Evolutionary conservation across 2,113 vertebrate species (phyloP).

Genomic region (Pomatorhinus ruficollis): DNA sequence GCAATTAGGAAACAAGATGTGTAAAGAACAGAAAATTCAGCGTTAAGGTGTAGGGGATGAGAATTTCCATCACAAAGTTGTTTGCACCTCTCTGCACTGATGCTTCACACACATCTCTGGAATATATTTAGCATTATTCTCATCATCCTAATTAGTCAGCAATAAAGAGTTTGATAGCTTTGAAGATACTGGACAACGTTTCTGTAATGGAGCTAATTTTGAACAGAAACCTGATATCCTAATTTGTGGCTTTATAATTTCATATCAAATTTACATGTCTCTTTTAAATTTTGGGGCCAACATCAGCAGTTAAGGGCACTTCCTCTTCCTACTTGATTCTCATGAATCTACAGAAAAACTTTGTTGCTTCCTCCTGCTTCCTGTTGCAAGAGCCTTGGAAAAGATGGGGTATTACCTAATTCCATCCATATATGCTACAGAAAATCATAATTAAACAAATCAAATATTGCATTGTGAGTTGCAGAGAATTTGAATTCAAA

Average conservation of each 20-base stretch:
- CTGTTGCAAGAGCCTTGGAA: background rate
- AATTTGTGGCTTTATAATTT: background rate
- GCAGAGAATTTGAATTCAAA: background rate
- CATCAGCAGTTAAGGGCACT: background rate
- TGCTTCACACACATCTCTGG: fast-evolving
- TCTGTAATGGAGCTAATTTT: background rate
- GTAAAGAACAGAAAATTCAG: background rate
- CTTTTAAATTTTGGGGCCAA: background rate
- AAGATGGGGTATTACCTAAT: background rate
- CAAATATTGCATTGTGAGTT: background rate
- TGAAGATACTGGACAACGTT: background rate
- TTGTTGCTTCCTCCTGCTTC: background rate
- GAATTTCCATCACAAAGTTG: background rate
- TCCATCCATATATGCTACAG: background rate
- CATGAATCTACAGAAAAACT: background rate
- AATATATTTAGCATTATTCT: background rate
- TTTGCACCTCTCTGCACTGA: background rate
- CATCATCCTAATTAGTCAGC: background rate
- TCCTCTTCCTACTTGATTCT: background rate
- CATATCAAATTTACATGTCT: background rate
- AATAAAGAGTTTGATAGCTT: background rate
- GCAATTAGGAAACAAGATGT: background rate
- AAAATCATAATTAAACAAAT: background rate
- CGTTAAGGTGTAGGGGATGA: background rate
- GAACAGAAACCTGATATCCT: background rate